A percentile compares a stretch with the other conserved stretches of the same genome.
Evolutionary conservation across 2,113 vertebrate species (phyloP).

Genomic region (Zosterops japonicus): DNA sequence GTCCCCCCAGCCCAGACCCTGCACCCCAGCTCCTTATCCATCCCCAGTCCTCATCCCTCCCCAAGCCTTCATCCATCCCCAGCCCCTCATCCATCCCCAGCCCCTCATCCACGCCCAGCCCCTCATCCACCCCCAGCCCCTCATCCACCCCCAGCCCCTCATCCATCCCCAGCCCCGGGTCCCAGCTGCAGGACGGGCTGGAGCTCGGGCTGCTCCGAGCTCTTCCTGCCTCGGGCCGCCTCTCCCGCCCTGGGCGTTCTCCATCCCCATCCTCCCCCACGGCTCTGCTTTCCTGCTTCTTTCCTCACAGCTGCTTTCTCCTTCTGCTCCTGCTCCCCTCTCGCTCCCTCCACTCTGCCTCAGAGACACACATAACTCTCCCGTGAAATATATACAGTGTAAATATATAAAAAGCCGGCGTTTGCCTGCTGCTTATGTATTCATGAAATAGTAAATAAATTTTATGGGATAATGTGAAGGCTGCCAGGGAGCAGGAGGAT

Average conservation of each 20-base stretch:
- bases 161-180: not conserved
- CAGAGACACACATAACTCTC: conserved; percentile 81
- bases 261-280: not conserved
- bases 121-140: not conserved
- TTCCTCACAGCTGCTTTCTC: conserved; percentile 65
- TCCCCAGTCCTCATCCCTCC: not conserved
- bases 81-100: not conserved
- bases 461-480: conserved; percentile 87
- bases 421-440: conserved; percentile 86
- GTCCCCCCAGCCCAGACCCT: not conserved
- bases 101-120: not conserved
- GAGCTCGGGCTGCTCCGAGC: not conserved
- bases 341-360: conserved; percentile 72
- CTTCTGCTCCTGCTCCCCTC: conserved; percentile 65
- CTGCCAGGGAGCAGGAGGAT: conserved; percentile 82
- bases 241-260: not conserved
- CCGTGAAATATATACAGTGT: conserved; percentile 84
- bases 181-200: not conserved
- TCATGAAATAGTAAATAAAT: conserved; percentile 89
- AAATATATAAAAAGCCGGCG: conserved; percentile 85
- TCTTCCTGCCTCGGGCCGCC: not conserved
- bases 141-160: not conserved
- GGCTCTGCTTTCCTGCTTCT: not conserved
- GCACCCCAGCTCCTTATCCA: not conserved
- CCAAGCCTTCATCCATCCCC: not conserved